Evolutionary conservation across 2,797 vertebrate genomes (phyloP), one percentile per base, ranked within the genome.

Genomic region (Sebastes itinus): DNA sequence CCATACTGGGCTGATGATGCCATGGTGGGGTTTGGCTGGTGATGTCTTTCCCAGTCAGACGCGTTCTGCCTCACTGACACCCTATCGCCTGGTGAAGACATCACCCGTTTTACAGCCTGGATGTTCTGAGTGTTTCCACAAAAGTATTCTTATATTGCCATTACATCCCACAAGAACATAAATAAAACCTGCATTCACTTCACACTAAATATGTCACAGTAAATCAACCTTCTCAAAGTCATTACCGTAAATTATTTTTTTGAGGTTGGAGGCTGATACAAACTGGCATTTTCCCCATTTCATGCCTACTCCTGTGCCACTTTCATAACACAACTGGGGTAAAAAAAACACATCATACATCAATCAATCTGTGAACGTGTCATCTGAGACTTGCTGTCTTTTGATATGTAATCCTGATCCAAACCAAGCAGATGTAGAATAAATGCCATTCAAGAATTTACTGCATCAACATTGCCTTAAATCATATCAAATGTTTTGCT

Each of bases 61-160:
- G 49, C 71, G 59, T 62, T 87, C 65, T 60, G 62, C 75, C 55
- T 62, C 71, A 30, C 77, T 80, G 89, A 86, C 74, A 91, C 87
- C 87, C 71, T 52, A 73, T 62, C 10, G 80, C 83, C 88, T 91
- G 90, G 59, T 90, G 88, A 93, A 94, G 76, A 90, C 84, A 92
- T 94, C 90, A 85, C 63, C 60, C 54, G 2, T 84, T 92, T 93
- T 86, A 92, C 82, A 86, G 88, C 67, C 73, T 35, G 58, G 56
- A 38, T 63, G 56, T 90, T 91, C 73, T 35, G 58, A 58, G 25
- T 63, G 56, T 90, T 91, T 92, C 85, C 89, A 87, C 83, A 58
- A 46, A 86, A 77, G 70, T 30, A 4, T 54, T 74, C 23, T 35
- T 54, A 78, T 79, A 79, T 67, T 81, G n/a, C 42, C 62, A 46